Evolutionary conservation across 2,113 vertebrate genomes (phyloP), one percentile per base, ranked within the genome.

Genomic region (Eptesicus fuscus): DNA sequence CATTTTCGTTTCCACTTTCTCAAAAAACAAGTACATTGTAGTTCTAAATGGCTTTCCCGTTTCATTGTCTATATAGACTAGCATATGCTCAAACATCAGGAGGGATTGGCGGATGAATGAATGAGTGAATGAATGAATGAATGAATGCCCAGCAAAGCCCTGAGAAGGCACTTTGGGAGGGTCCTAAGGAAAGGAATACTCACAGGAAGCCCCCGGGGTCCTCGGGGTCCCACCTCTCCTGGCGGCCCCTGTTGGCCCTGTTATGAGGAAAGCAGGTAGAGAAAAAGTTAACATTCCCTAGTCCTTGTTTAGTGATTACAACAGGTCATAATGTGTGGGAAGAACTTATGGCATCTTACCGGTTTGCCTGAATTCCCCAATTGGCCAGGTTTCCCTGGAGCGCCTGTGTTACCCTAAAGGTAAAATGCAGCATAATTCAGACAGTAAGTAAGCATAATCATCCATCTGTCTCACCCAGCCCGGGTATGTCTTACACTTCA

Each of bases 341-440:
- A 84, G 44, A 32, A 87, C 12, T 32, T 83, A 84, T 23, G 56
- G 47, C 0, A 80, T 93, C 99, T 98, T 98, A 99, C 99, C 73
- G 96, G 95, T 99, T 99, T 99, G 44, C 99, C 99, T 94, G 99
- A 98, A 97, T 99, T 99, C 94, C 99, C 99, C 97, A 99, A 97
- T 71, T 98, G 98, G 77, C 99, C 99, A 51, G 99, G 94, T 32
- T 99, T 96, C 1, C 99, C 99, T 30, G 98, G 90, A 63, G 98
- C 96, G 93, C 99, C 99, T 56, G 88, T 61, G 88, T 98, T 98
- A 87, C 99, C 99, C 99, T 99, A 96, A 86, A 87, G 77, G 42
- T 23, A 97, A 93, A 92, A 77, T 3, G 80, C 69, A 85, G 86
- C 51, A 51, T 77, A 69, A 88, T 35, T 49, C 11, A 14, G 65